Evolutionary conservation across 2,113 vertebrate species (phyloP).

Genomic region (Nasalis larvatus): DNA sequence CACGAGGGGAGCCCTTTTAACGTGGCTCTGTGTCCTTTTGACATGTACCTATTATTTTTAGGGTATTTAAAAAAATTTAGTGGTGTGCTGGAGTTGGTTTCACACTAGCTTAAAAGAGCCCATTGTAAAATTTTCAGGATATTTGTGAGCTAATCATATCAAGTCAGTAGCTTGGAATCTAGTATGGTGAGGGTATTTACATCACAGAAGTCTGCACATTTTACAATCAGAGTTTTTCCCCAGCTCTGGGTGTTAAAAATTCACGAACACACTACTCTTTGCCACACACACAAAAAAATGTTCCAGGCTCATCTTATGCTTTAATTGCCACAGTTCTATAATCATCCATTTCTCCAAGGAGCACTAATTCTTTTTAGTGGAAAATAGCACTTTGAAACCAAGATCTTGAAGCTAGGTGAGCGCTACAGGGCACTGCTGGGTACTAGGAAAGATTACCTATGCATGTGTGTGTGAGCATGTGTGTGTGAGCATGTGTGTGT

Average conservation of each 20-base stretch:
- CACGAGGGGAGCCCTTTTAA: neutral
- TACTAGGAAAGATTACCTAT: neutral
- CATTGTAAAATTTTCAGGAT: neutral
- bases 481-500: neutral
- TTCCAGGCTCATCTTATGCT: neutral
- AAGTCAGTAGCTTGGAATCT: neutral
- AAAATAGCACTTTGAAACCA: neutral
- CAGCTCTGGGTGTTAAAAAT: slow-evolving; percentile 7
- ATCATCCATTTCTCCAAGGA: neutral
- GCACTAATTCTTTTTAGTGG: neutral
- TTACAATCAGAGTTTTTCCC: neutral
- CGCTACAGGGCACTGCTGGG: neutral
- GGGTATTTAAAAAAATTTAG: neutral
- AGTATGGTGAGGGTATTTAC: neutral
- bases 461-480: neutral
- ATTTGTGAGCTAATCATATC: neutral
- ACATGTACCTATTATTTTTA: neutral
- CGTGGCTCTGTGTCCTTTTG: neutral
- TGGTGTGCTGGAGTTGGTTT: neutral
- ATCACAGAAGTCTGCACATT: neutral
- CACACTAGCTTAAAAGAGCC: neutral
- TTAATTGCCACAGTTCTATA: neutral
- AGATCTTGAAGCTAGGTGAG: neutral
- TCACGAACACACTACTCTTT: neutral
- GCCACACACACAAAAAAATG: neutral